A percentile compares a stretch with the other conserved stretches of the same genome.
Evolutionary conservation across 2,888 invertebrate genomes (phyloP).

Genomic region (Oligia latruncula): DNA sequence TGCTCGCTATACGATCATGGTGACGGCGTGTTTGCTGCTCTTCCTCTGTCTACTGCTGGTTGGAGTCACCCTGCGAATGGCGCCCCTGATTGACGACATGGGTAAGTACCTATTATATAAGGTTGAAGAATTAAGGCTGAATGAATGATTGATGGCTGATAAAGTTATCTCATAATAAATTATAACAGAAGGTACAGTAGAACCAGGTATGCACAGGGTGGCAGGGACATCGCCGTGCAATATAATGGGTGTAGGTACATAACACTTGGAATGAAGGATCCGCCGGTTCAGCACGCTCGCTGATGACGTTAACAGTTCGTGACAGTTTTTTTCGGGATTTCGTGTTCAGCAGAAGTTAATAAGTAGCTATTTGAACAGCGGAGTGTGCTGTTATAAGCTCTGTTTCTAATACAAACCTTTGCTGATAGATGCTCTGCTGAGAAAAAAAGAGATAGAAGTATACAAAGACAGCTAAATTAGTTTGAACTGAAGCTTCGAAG

Average conservation of each 20-base stretch:
- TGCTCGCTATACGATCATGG: slow-evolving; percentile 97
- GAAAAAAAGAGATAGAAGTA: background rate
- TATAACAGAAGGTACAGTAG: background rate
- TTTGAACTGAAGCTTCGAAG: background rate
- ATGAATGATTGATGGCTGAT: background rate
- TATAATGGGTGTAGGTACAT: no score
- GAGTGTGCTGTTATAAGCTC: background rate
- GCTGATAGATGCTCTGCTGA: background rate
- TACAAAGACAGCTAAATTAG: background rate
- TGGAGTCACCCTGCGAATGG: slow-evolving; percentile 97
- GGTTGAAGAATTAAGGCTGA: background rate
- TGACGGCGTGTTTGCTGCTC: slow-evolving; percentile 96
- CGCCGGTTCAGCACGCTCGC: no score
- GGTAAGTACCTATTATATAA: slow-evolving; percentile 91
- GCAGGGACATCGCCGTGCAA: no score
- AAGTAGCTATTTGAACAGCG: background rate
- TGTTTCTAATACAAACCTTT: background rate
- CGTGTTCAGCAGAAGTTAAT: background rate
- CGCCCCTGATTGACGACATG: slow-evolving; percentile 98
- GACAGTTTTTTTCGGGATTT: background rate
- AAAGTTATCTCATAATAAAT: background rate
- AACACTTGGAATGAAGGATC: no score
- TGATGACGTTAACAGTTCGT: background rate
- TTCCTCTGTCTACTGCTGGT: slow-evolving; percentile 97
- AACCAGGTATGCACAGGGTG: background rate